Conservation (phyloP, 1,140 invertebrate genomes). For the Eriocheir sinensis region DNA sequence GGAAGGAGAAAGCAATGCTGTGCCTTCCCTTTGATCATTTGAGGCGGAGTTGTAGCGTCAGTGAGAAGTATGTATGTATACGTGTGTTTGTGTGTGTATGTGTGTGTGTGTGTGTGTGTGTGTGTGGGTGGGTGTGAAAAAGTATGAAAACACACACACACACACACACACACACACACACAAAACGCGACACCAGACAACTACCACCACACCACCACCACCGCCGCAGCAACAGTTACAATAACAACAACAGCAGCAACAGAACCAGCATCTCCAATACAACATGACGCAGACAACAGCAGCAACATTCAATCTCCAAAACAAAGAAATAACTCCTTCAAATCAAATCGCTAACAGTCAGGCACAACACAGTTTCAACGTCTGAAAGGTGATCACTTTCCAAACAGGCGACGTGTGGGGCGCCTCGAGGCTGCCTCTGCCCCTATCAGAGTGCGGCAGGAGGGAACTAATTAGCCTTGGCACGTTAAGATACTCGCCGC, state of each 20-base stretch:
- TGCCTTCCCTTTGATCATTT: slow-evolving; percentile 37
- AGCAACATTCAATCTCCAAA: too few relatives aligned
- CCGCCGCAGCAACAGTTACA: too few relatives aligned
- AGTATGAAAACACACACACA: slow-evolving; percentile 33
- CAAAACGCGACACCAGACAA: background rate
- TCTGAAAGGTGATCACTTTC: too few relatives aligned
- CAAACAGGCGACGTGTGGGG: too few relatives aligned
- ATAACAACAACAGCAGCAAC: too few relatives aligned
- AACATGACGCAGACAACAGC: too few relatives aligned
- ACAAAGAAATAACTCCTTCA: too few relatives aligned
- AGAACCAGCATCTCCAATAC: too few relatives aligned
- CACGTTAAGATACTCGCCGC: background rate
- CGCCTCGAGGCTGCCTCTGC: background rate
- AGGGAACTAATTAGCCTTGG: background rate
- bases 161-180: slow-evolving; percentile 22
- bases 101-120: slow-evolving; percentile 39
- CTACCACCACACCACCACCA: background rate
- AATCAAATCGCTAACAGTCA: too few relatives aligned
- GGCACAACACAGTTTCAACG: too few relatives aligned
- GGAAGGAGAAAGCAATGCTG: background rate
- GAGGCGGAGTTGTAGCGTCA: slow-evolving; percentile 9
- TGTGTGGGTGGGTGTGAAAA: slow-evolving; percentile 53
- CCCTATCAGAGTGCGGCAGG: background rate
- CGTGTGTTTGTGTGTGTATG: slow-evolving; percentile 41
- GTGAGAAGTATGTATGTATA: slow-evolving; percentile 36